phyloP scores from a whole-genome alignment of 1,140 invertebrate genomes.

The Lordiphosa mommai region DNA sequence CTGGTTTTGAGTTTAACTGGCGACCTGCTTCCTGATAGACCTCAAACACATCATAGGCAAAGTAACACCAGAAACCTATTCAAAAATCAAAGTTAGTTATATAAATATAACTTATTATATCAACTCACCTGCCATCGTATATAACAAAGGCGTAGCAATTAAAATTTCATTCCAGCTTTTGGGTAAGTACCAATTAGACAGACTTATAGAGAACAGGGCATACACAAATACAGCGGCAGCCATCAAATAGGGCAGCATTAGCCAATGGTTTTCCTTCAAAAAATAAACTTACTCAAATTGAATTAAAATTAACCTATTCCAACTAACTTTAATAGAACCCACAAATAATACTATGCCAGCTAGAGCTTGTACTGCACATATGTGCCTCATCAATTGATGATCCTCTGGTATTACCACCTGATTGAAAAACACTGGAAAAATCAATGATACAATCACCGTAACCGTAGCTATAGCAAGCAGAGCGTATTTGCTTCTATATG shows the following conservation, averaged over 20 bases:
- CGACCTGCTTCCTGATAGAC: conserved; percentile 26
- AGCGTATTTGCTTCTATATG: too few relatives aligned
- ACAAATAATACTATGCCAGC: neutral
- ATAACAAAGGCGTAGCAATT: neutral
- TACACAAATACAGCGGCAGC: conserved; percentile 29
- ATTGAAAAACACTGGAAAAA: neutral
- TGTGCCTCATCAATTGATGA: neutral
- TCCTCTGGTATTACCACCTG: conserved; percentile 8
- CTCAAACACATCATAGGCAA: conserved; percentile 10
- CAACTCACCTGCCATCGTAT: conserved; percentile 21
- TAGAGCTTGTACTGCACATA: too few relatives aligned
- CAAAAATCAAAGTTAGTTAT: neutral
- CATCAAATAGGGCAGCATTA: conserved; percentile 35
- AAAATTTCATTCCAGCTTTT: neutral
- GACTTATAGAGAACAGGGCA: conserved; percentile 9
- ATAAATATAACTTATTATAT: neutral
- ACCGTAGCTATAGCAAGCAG: too few relatives aligned
- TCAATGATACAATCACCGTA: too few relatives aligned
- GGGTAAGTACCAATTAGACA: neutral
- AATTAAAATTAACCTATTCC: too few relatives aligned
- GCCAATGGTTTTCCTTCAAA: conserved; percentile 28
- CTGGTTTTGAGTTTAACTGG: too few relatives aligned
- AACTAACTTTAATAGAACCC: neutral
- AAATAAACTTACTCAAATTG: neutral
- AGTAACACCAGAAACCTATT: conserved; percentile 42